Percentiles rank a stretch among this genome's conserved stretches.
Evolutionary conservation across 1,140 invertebrate species (phyloP).

Genomic region (Calephelis nemesis): DNA sequence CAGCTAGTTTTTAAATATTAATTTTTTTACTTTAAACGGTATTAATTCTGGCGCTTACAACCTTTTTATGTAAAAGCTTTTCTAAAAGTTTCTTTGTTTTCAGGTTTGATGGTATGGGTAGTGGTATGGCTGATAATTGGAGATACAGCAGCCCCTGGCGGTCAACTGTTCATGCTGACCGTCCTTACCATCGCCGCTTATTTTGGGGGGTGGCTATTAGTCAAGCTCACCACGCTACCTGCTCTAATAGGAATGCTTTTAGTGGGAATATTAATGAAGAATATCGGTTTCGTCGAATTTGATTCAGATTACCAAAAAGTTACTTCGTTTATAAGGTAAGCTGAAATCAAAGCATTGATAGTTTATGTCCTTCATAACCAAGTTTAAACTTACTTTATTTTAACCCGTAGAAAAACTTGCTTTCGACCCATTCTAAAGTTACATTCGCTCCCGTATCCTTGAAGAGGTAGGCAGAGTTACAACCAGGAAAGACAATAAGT

Average conservation of each 20-base stretch:
- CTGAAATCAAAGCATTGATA: too few species aligned
- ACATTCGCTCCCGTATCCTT: too few species aligned
- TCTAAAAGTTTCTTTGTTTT: conserved; percentile 21
- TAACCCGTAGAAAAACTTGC: too few species aligned
- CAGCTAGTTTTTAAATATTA: too few species aligned
- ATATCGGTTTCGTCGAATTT: conserved; percentile 87
- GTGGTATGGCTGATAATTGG: conserved; percentile 86
- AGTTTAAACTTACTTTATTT: too few species aligned
- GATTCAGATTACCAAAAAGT: conserved; percentile 82
- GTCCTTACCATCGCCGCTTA: conserved; percentile 87
- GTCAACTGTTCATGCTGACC: conserved; percentile 89
- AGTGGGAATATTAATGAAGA: conserved; percentile 89
- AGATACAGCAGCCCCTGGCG: conserved; percentile 86
- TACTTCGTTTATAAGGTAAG: conserved; percentile 83
- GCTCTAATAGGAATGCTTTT: conserved; percentile 92
- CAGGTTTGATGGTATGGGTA: conserved; percentile 87
- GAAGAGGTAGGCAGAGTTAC: too few species aligned
- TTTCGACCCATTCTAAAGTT: too few species aligned
- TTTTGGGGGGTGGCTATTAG: conserved; percentile 88
- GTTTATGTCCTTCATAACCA: too few species aligned
- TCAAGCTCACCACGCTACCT: conserved; percentile 88
- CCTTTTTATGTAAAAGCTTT: background rate
- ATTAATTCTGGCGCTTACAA: background rate
- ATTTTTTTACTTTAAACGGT: background rate
- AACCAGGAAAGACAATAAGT: too few species aligned